Conservation (phyloP, 2,888 invertebrate species). For the Callyntrura sp. region DNA sequence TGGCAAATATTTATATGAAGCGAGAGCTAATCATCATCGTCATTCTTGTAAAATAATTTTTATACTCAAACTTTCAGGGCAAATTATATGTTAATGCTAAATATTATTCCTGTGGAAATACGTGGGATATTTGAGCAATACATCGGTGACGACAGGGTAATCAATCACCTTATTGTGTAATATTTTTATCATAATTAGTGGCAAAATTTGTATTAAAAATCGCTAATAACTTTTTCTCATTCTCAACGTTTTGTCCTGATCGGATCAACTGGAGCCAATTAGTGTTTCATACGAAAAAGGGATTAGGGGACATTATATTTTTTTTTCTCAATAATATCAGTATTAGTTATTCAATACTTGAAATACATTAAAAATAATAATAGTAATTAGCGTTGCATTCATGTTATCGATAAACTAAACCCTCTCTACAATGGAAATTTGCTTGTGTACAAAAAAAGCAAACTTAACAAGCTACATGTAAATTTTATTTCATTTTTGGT, state of each 20-base stretch:
- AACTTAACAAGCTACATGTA: conserved; percentile 23
- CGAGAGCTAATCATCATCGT: too few relatives aligned
- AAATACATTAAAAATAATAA: not conserved
- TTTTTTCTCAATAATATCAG: not conserved
- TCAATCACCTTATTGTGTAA: too few relatives aligned
- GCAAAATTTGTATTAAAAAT: too few relatives aligned
- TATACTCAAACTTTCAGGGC: not conserved
- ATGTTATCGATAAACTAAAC: not conserved
- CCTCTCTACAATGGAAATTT: not conserved
- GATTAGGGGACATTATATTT: not conserved
- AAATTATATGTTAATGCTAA: not conserved
- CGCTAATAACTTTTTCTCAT: too few relatives aligned
- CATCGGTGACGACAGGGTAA: too few relatives aligned
- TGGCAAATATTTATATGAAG: not conserved
- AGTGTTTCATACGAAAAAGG: not conserved
- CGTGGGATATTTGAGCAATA: conserved; percentile 21
- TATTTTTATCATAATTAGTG: too few relatives aligned
- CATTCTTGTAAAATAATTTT: too few relatives aligned
- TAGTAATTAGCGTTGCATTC: conserved; percentile 28
- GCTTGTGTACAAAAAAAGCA: not conserved
- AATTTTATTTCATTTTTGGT: conserved; percentile 30
- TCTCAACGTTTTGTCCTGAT: too few relatives aligned
- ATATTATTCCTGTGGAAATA: not conserved
- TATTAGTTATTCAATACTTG: too few relatives aligned
- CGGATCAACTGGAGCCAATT: too few relatives aligned